phyloP scores from a whole-genome alignment of 2,888 invertebrate species.

The Epirrhoe alternata region DNA sequence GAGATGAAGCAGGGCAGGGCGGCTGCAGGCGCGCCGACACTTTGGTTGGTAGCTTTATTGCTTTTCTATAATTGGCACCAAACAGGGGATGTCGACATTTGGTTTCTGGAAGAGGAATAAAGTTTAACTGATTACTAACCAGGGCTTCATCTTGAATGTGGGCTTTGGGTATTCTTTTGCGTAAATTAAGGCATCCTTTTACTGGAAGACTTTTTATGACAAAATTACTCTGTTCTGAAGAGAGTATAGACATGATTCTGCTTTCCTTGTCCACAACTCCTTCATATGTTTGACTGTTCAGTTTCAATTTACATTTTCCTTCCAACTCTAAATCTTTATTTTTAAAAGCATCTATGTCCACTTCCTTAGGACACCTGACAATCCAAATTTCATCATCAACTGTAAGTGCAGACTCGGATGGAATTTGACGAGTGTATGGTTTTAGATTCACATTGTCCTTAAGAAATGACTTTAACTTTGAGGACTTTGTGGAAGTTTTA shows the following conservation, averaged over 20 bases:
- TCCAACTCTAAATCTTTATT: constrained; percentile 54
- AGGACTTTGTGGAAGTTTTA: constrained; percentile 35
- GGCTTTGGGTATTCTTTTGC: constrained; percentile 67
- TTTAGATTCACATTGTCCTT: constrained; percentile 54
- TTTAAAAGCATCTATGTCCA: constrained; percentile 56
- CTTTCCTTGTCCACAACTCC: constrained; percentile 51
- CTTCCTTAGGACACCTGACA: constrained; percentile 63
- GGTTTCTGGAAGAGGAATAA: constrained; percentile 71
- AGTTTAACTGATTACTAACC: constrained; percentile 57
- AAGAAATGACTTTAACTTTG: constrained; percentile 54
- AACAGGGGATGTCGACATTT: constrained; percentile 75
- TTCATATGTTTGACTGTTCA: constrained; percentile 64
- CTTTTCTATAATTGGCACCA: constrained; percentile 67
- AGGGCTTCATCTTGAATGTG: constrained; percentile 58
- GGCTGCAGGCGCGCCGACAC: constrained; percentile 48
- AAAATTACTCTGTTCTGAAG: constrained; percentile 45
- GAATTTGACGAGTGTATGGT: constrained; percentile 38
- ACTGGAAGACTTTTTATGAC: constrained; percentile 54
- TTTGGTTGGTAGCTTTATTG: constrained; percentile 59
- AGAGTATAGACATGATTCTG: constrained; percentile 49
- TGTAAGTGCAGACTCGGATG: constrained; percentile 46
- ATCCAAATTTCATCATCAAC: constrained; percentile 70
- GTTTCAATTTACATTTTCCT: constrained; percentile 67
- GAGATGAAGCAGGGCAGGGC: not conserved
- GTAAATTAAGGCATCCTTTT: constrained; percentile 57